Base-by-base conservation (phyloP, 1,140 invertebrate species). In the Drosophila sp. region DNA sequence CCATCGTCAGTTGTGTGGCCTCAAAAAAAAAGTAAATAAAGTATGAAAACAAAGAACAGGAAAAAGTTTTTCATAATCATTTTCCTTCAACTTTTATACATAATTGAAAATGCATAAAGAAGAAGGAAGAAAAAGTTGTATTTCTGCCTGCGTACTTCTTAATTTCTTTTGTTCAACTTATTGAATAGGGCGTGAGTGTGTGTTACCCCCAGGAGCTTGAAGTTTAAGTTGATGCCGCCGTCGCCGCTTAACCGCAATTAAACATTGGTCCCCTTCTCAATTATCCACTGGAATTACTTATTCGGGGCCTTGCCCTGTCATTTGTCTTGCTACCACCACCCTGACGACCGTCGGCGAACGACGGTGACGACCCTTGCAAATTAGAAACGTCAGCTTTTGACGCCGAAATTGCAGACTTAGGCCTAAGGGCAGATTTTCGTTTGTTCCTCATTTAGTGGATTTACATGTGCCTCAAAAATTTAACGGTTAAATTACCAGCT, bases 311-410 rank as follows among this genome's bases (percentile, higher is more conserved):
- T 76, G 68, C 68, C 79, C 79, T 55, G 81, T 82, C 82, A 85
- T 85, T 85, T 85, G 82, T 86, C 82, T 76, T 85, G 82, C 77
- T 71, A 58, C 56, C 38, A 35, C 58, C 81, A 84, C 81, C 81
- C 80, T 66, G 79, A 68, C 62, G 70, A 38, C 50, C 47, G 38
- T 58, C 61, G 58, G 17, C 17, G 1, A 57, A 50, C 54, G 38
- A 60, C 54, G 47, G 58, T 40, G 38, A 66, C 25, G 47, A 66
- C 66, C 68, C 80, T 66, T 65, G 75, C 79, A 87, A 86, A 86
- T 86, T 86, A 87, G 82, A 86, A 87, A 79, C 87, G 82, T 87
- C 82, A 86, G 83, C 83, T 85, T 87, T 86, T 85, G 79, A 87
- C 83, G 65, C 83, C 83, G 76, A 87, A 85, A 85, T 85, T 85